Evolutionary conservation across 2,797 vertebrate species (phyloP).

Genomic region (Leptodactylus fallax): DNA sequence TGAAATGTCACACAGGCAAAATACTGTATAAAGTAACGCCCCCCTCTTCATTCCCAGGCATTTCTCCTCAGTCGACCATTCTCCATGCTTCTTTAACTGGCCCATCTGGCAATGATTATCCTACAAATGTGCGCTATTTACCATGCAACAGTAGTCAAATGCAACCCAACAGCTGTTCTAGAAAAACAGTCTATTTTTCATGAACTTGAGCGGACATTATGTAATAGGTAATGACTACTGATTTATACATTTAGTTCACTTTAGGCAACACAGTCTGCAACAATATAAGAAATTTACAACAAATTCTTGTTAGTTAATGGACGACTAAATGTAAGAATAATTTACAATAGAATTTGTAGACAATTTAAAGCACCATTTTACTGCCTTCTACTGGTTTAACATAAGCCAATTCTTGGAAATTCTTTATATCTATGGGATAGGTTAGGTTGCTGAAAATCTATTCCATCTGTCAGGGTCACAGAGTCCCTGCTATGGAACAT

Average conservation of each 20-base stretch:
- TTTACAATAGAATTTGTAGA: not conserved
- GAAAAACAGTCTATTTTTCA: not conserved
- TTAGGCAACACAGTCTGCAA: not conserved
- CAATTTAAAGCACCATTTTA: not conserved
- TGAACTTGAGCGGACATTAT: conserved; percentile 9
- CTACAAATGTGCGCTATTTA: not conserved
- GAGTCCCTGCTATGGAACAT: no score
- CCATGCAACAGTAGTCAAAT: conserved; percentile 1
- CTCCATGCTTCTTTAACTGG: not conserved
- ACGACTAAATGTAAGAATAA: not conserved
- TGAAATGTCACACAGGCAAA: conserved; percentile 20
- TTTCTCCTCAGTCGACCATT: not conserved
- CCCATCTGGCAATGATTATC: conserved; percentile 37
- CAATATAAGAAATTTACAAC: not conserved
- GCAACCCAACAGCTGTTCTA: conserved; percentile 15
- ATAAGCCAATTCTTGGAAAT: not conserved
- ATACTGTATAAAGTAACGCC: conserved; percentile 19
- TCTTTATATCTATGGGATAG: not conserved
- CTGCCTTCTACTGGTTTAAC: not conserved
- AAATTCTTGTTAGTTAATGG: not conserved
- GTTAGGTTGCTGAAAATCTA: not conserved
- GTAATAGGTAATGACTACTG: not conserved
- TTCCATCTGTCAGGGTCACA: no score
- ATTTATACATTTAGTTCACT: not conserved
- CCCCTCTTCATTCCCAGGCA: not conserved